A percentile compares a stretch with the other conserved stretches of the same genome.
Evolutionary conservation across 64 coral and sea anemone species (phyloP).

Genomic region (Montipora sp.): DNA sequence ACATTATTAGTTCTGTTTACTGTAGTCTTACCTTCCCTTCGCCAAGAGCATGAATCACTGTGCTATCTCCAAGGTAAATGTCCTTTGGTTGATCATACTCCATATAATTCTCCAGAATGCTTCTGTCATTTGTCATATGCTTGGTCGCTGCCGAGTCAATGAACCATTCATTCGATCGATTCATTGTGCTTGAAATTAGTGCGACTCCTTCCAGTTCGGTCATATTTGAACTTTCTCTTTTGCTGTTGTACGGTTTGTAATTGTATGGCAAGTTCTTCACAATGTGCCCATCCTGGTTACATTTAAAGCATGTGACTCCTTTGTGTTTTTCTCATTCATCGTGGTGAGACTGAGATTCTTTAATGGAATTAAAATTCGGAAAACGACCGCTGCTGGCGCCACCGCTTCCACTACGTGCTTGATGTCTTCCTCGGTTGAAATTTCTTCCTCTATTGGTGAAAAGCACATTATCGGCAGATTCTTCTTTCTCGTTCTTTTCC

Average conservation of each 20-base stretch:
- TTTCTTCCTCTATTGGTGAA: slow-evolving; percentile 16
- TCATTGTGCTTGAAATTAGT: slow-evolving; percentile 63
- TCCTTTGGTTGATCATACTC: slow-evolving; percentile 68
- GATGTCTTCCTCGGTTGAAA: slow-evolving; percentile 21
- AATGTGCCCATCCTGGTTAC: slow-evolving; percentile 56
- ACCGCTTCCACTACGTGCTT: slow-evolving; percentile 10
- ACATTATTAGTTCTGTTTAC: slow-evolving; percentile 38
- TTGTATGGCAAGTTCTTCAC: slow-evolving; percentile 64
- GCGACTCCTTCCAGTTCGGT: slow-evolving; percentile 70
- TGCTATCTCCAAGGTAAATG: slow-evolving; percentile 74
- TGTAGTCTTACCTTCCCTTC: slow-evolving; percentile 70
- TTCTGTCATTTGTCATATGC: slow-evolving; percentile 67
- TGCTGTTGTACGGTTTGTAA: slow-evolving; percentile 32
- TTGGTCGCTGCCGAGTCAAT: slow-evolving; percentile 79
- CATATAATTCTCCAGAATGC: slow-evolving; percentile 64
- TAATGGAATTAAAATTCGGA: background rate
- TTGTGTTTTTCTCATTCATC: slow-evolving; percentile 47
- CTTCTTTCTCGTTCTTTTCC: slow-evolving; percentile 56
- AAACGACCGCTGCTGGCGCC: background rate
- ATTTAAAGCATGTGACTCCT: slow-evolving; percentile 50
- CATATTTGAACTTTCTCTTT: slow-evolving; percentile 67
- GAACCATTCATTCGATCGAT: slow-evolving; percentile 65
- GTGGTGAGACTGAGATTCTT: background rate
- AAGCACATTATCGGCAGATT: slow-evolving; percentile 17
- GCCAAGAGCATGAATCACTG: slow-evolving; percentile 64